Evolutionary conservation across 2,113 vertebrate species (phyloP), one percentile per base, ranked within the genome.

Genomic region (Caranx melampygus): DNA sequence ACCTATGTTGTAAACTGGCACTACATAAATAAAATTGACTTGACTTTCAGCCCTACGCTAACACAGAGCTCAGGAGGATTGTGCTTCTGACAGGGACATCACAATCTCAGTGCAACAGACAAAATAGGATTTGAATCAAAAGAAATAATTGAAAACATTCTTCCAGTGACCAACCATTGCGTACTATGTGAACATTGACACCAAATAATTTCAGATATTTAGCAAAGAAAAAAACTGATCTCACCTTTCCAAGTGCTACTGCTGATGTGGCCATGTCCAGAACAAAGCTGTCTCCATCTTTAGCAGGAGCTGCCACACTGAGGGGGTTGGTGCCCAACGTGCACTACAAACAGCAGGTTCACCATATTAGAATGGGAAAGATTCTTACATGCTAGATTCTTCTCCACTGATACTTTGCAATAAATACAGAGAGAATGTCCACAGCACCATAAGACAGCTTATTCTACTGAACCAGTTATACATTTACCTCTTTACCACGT

Each of bases 191-290:
- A 34, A 57, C 18, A 21, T 18, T 1, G 13, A 58, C 31, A 21
- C 16, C 3, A n/a, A 55, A 42, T n/a, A 26, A 1, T 12, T 63
- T 42, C 14, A 33, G 47, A 33, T 54, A 63, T 55, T 5, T 14
- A 20, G 26, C 37, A 61, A 44, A 40, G 59, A 70, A 58, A 65
- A 18, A 18, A 69, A 2, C 3, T 6, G 12, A 16, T 42, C 37
- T 62, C 81, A 95, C 95, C 92, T 96, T 96, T 78, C 95, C 94
- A 0, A 95, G 78, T 0, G 95, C 93, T 5, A 91, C 95, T 0
- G 94, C 94, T 2, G 95, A 96, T 0, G 94, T 96, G 62, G 95
- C 95, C 92, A 95, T 96, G 81, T 96, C 95, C 85, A 95, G 73
- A 33, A 94, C 93, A 78, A 95, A 95, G 83, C 93, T 95, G 88